Evolutionary conservation across 2,888 invertebrate genomes (phyloP).

Genomic region (Stenchaetothrips biformis): DNA sequence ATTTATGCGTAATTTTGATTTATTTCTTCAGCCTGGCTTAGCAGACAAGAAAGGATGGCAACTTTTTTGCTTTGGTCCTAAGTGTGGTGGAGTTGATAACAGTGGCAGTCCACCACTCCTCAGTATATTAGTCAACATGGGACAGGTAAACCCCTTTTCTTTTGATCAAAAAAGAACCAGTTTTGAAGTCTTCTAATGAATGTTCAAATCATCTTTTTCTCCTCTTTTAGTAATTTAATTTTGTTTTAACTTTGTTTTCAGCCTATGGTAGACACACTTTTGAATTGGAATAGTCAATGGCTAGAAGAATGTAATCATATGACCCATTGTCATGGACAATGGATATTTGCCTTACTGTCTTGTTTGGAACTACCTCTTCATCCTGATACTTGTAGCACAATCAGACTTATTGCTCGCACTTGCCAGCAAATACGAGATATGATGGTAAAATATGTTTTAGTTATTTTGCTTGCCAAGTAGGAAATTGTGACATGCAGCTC

Average conservation of each 20-base stretch:
- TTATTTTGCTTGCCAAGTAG: slow-evolving; percentile 9
- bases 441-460: slow-evolving; percentile 40
- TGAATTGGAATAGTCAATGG: slow-evolving; percentile 9
- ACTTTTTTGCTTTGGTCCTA: background rate
- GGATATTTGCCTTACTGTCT: slow-evolving; percentile 66
- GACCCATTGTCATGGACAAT: slow-evolving; percentile 46
- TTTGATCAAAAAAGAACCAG: background rate
- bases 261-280: background rate
- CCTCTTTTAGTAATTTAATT: background rate
- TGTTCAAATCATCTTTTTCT: background rate
- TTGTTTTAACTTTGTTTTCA: too few species aligned
- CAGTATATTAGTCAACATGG: background rate
- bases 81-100: background rate
- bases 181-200: background rate
- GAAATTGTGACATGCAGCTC: slow-evolving; percentile 26
- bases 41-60: background rate
- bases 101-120: background rate
- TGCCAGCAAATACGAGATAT: slow-evolving; percentile 54
- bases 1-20: background rate
- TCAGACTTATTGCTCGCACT: slow-evolving; percentile 60
- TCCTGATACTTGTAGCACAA: slow-evolving; percentile 60
- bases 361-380: slow-evolving; percentile 61
- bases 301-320: background rate
- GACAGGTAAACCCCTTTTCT: background rate
- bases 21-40: background rate